phyloP scores from a whole-genome alignment of 2,888 invertebrate genomes.

The Metalampra italica region DNA sequence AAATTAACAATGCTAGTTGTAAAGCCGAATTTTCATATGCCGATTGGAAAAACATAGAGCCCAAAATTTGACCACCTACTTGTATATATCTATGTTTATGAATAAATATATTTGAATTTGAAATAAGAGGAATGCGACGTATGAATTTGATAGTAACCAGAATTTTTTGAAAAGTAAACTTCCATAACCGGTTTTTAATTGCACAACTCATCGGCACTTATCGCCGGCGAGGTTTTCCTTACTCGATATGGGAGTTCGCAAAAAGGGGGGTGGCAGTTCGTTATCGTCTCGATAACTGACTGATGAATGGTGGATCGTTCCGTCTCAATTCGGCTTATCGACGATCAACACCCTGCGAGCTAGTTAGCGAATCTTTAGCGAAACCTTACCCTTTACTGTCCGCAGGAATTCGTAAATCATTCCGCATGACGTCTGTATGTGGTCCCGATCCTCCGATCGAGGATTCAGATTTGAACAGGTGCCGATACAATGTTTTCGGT shows the following conservation, averaged over 20 bases:
- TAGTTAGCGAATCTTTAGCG: constrained; percentile 63
- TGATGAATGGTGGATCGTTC: constrained; percentile 71
- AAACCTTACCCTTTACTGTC: constrained; percentile 31
- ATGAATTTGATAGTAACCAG: constrained; percentile 7
- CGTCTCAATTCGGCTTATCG: constrained; percentile 75
- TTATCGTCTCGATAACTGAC: constrained; percentile 69
- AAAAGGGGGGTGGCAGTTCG: constrained; percentile 56
- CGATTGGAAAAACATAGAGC: too few relatives aligned
- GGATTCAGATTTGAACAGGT: constrained; percentile 52
- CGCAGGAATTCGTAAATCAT: constrained; percentile 59
- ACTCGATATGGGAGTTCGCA: constrained; percentile 50
- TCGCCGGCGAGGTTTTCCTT: constrained; percentile 51
- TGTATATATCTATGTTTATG: too few relatives aligned
- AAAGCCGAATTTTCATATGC: too few relatives aligned
- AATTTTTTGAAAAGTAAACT: constrained; percentile 4
- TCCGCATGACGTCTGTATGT: constrained; percentile 64
- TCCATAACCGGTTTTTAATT: constrained; percentile 13
- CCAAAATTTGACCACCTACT: too few relatives aligned
- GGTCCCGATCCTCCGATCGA: constrained; percentile 45
- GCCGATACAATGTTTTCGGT: constrained; percentile 49
- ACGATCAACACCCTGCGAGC: constrained; percentile 63
- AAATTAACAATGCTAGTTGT: too few relatives aligned
- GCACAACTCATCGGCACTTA: constrained; percentile 40
- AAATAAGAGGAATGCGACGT: neutral
- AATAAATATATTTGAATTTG: too few relatives aligned